Conservation (phyloP, 1,140 invertebrate genomes). For the Zophobas morio region DNA sequence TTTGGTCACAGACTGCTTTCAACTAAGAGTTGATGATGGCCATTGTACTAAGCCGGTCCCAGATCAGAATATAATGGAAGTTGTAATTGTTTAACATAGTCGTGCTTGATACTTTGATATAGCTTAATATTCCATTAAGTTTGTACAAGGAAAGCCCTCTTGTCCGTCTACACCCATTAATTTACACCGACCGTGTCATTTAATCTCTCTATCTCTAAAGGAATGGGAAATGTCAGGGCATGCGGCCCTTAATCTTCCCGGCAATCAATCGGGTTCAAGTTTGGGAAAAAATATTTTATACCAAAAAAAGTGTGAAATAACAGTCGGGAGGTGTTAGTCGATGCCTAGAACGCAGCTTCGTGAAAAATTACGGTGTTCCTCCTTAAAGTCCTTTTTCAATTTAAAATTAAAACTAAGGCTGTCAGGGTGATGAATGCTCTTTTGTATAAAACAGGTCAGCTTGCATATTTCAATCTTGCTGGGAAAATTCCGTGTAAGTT, state of each 20-base stretch:
- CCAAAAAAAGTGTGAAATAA: constrained; percentile 36
- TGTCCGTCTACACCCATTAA: constrained; percentile 48
- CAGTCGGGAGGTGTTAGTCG: constrained; percentile 27
- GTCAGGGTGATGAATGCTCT: constrained; percentile 45
- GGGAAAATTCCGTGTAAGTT: constrained; percentile 39
- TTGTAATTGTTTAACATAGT: constrained; percentile 55
- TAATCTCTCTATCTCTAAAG: constrained; percentile 39
- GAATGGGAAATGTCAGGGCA: constrained; percentile 32
- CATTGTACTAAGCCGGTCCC: constrained; percentile 52
- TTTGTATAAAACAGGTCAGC: constrained; percentile 47
- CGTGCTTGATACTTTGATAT: constrained; percentile 53
- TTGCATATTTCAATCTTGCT: constrained; percentile 47
- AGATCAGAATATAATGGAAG: constrained; percentile 55
- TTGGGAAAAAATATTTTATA: constrained; percentile 20
- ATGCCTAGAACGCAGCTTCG: constrained; percentile 22
- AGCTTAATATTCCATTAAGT: constrained; percentile 55
- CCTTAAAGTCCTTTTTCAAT: constrained; percentile 40
- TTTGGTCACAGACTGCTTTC: constrained; percentile 10
- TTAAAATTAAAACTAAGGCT: constrained; percentile 48
- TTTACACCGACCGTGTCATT: constrained; percentile 44
- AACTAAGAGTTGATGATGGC: constrained; percentile 48
- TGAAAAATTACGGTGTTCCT: constrained; percentile 39
- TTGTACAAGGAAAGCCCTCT: constrained; percentile 42
- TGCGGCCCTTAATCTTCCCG: constrained; percentile 32
- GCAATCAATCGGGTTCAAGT: constrained; percentile 32